Evolutionary conservation across 1,140 invertebrate species (phyloP).

Genomic region (Teleopsis dalmanni): DNA sequence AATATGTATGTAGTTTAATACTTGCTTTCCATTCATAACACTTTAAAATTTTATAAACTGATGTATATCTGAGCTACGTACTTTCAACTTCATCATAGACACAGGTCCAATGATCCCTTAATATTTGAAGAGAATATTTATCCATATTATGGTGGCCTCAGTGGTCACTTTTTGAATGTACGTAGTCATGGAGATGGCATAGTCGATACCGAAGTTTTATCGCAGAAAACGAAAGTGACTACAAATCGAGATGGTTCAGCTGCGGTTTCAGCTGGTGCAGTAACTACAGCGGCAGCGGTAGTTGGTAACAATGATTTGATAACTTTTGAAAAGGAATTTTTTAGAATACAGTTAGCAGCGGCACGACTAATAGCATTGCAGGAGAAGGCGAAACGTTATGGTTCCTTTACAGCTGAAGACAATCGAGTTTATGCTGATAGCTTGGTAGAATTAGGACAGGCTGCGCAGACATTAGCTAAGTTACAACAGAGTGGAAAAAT

Average conservation of each 20-base stretch:
- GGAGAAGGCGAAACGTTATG: constrained; percentile 45
- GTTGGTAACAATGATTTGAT: too few relatives aligned
- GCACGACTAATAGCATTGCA: constrained; percentile 47
- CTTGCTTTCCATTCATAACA: too few relatives aligned
- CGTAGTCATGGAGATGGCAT: constrained; percentile 48
- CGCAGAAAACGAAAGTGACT: constrained; percentile 8
- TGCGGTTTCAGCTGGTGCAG: neutral
- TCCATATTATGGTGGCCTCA: constrained; percentile 57
- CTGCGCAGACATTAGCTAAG: constrained; percentile 45
- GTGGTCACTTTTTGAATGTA: constrained; percentile 56
- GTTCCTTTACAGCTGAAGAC: constrained; percentile 44
- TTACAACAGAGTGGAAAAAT: constrained; percentile 39
- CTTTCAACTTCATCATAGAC: too few relatives aligned
- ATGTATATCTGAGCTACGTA: too few relatives aligned
- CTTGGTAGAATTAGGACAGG: constrained; percentile 43
- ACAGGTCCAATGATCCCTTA: neutral
- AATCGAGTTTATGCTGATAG: constrained; percentile 45
- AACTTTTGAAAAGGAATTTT: constrained; percentile 25
- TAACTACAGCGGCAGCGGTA: neutral
- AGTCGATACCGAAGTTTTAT: constrained; percentile 48
- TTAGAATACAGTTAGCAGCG: constrained; percentile 46
- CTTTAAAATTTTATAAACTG: too few relatives aligned
- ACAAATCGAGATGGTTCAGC: neutral
- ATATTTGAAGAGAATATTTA: neutral
- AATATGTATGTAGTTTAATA: too few relatives aligned